These are phyloP conservation scores for Poecilia wingei DNA, from an alignment of 2,797 vertebrate genomes.

Conservation along the genomic window DNA sequence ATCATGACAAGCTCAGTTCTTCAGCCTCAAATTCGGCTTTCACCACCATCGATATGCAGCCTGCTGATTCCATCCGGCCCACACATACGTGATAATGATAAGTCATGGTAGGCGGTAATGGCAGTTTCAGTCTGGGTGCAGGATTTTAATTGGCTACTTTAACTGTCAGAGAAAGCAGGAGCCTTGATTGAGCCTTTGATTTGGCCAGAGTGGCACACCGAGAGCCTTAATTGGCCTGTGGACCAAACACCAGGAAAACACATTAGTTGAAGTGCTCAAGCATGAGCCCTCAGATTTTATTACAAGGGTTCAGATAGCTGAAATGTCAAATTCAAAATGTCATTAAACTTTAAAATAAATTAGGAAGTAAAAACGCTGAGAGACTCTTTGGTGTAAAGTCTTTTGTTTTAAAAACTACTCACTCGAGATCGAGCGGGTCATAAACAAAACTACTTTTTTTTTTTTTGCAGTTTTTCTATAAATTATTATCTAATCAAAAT, in stretches of 20 bases:
- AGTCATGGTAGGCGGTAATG: conserved; percentile 35
- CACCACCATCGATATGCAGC: conserved; percentile 41
- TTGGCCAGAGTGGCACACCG: conserved; percentile 45
- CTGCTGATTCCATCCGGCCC: conserved; percentile 24
- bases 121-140: conserved; percentile 10
- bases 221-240: conserved; percentile 58
- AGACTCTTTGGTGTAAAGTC: conserved; percentile 37
- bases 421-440: not conserved
- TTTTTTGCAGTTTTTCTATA: not conserved
- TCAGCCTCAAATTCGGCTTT: conserved; percentile 18
- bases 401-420: conserved; percentile 1
- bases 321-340: conserved; percentile 58
- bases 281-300: conserved; percentile 51
- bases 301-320: conserved; percentile 40
- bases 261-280: conserved; percentile 55
- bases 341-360: conserved; percentile 67
- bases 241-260: conserved; percentile 54
- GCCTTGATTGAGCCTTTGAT: conserved; percentile 53
- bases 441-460: not conserved
- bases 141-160: conserved; percentile 62
- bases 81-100: conserved; percentile 50
- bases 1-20: conserved; percentile 7
- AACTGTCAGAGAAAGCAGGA: conserved; percentile 38
- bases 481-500: not conserved
- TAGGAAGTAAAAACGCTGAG: conserved; percentile 42